These are phyloP conservation scores for Loripinus fragilis DNA, from an alignment of 2,888 invertebrate genomes.

Conservation along the genomic window DNA sequence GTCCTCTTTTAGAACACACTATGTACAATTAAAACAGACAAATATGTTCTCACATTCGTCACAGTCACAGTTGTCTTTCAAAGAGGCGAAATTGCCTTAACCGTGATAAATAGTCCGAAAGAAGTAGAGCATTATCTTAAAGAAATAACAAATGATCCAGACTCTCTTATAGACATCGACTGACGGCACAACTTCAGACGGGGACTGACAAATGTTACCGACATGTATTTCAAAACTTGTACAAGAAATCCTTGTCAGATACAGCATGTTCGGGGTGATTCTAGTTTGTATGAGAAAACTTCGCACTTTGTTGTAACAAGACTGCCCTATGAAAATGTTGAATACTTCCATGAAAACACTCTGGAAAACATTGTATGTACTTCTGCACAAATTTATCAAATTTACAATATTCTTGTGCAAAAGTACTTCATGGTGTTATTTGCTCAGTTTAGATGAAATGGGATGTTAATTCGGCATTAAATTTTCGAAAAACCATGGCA, in stretches of 20 bases:
- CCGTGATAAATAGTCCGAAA: background rate
- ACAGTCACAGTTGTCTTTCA: constrained; percentile 15
- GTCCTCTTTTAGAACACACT: constrained; percentile 28
- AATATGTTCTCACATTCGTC: constrained; percentile 15
- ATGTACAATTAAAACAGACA: background rate
- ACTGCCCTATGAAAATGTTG: background rate
- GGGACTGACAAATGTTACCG: constrained; percentile 41
- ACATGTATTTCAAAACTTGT: constrained; percentile 9
- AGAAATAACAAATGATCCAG: constrained; percentile 24
- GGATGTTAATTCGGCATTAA: background rate
- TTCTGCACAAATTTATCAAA: background rate
- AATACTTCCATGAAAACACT: background rate
- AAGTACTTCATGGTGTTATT: constrained; percentile 6
- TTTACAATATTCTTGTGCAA: background rate
- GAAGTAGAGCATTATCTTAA: constrained; percentile 39
- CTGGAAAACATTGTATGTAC: background rate
- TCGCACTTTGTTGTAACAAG: background rate
- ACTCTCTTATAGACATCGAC: constrained; percentile 39
- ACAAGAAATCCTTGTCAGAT: constrained; percentile 35
- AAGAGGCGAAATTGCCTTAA: constrained; percentile 25
- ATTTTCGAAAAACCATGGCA: background rate
- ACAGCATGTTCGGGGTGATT: constrained; percentile 23
- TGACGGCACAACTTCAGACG: background rate
- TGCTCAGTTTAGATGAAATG: background rate
- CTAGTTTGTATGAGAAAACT: background rate